Percentiles rank a stretch among this genome's conserved stretches.
Conservation (phyloP, 2,888 invertebrate genomes). For the Drosophila flavopinicola region DNA sequence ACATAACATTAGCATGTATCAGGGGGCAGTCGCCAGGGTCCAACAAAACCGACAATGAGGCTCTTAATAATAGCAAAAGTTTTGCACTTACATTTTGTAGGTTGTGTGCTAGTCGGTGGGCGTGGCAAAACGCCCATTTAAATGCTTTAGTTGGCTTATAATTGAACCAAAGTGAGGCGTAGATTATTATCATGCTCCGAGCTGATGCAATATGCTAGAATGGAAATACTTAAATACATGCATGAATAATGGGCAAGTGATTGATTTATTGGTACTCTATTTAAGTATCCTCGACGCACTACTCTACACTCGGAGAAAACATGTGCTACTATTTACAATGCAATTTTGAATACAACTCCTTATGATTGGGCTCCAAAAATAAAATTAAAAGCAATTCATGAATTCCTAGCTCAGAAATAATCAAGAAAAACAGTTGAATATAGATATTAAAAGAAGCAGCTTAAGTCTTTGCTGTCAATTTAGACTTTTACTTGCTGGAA, state of each 20-base stretch:
- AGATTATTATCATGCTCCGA: constrained; percentile 42
- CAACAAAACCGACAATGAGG: constrained; percentile 76
- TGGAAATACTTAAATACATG: constrained; percentile 20
- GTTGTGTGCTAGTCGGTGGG: constrained; percentile 18
- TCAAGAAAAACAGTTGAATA: too few relatives aligned
- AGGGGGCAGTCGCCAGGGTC: constrained; percentile 61
- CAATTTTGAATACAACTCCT: too few relatives aligned
- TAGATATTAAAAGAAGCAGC: too few relatives aligned
- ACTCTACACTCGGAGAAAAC: not conserved
- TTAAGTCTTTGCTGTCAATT: too few relatives aligned
- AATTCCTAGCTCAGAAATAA: too few relatives aligned
- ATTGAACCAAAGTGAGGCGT: constrained; percentile 41
- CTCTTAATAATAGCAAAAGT: constrained; percentile 77
- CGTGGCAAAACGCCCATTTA: constrained; percentile 44
- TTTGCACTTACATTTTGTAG: constrained; percentile 68
- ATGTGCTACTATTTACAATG: too few relatives aligned
- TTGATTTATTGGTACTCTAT: constrained; percentile 43
- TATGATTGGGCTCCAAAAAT: too few relatives aligned
- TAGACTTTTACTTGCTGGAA: too few relatives aligned
- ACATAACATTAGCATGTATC: constrained; percentile 29
- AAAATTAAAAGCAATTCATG: too few relatives aligned
- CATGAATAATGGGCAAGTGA: constrained; percentile 26
- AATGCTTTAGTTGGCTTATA: constrained; percentile 50
- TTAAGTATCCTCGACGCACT: constrained; percentile 1
- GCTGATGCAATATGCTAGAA: constrained; percentile 31